Base-by-base conservation (phyloP, 2,888 invertebrate genomes). In the Trichogramma dendrolimi region DNA sequence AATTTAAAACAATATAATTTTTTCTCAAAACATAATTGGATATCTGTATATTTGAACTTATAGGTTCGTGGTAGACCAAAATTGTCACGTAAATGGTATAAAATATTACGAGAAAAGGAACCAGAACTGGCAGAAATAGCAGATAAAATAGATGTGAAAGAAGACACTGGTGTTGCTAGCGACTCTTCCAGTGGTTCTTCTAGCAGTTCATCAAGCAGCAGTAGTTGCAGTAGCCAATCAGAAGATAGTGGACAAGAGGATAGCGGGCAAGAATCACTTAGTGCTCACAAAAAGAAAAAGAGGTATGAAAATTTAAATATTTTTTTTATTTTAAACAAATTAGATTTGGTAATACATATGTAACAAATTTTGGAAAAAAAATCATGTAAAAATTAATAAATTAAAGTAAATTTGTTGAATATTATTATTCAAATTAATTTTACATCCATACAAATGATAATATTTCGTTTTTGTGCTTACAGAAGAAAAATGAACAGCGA, bases 41-140 rank as follows among this genome's bases (percentile, higher is more conserved):
- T 27, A 27, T 27, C 27, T 27, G 27, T 27, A 27, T 2, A 52
- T 52, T 39, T 47, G 14, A 11, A 47, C 46, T 58, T 38, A 8
- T 11, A 79, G 79, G 78, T 94, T 4, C 86, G 96, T 49, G 97
- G 97, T 4, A 84, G 98, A 42, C 98, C 98, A 4, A 98, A 98
- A 80, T 82, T 99, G 44, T 96, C 97, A 5, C 89, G 89, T 65
- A 96, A 96, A 77, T 97, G 96, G 96, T 82, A 93, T 61, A 86
- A 85, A 75, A 83, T 85, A 47, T 79, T 88, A 55, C 83, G 84
- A 80, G 83, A 85, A 68, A 88, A 90, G 74, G 90, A 92, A 68
- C 87, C 91, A 4, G 89, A 91, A 42, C 79, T 95, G 64, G 92
- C 90, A 46, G 84, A 85, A 70, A 77, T 92, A 56, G 92, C 94